These are phyloP conservation scores for Sebastiscus albofasciatus DNA, from an alignment of 2,797 vertebrate genomes.

Conservation along the genomic window DNA sequence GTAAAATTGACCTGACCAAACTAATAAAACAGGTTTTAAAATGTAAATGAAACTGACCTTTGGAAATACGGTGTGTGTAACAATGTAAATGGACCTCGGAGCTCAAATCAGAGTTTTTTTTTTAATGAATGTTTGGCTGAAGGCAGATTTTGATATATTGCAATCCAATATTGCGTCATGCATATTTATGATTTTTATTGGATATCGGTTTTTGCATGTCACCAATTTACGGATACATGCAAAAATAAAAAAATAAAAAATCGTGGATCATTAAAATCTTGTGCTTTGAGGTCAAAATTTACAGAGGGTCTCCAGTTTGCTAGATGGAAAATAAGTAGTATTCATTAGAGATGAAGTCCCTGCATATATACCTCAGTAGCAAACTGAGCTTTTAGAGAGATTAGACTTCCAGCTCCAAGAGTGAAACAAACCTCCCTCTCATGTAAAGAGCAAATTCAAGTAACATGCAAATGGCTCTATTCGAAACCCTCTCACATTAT, in stretches of 20 bases:
- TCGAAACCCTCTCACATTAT: constrained; percentile 3
- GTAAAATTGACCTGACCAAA: background rate
- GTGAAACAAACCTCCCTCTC: background rate
- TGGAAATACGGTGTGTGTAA: background rate
- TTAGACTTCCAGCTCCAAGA: background rate
- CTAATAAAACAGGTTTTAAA: background rate
- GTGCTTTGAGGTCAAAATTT: background rate
- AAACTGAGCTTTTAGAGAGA: background rate
- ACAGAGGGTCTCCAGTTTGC: background rate
- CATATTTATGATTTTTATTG: background rate
- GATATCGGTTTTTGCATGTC: background rate
- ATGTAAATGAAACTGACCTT: background rate
- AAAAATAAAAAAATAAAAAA: background rate
- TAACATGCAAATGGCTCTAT: constrained; percentile 11
- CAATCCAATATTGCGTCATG: background rate
- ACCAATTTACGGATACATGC: background rate
- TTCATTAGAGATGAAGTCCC: background rate
- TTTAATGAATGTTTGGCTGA: background rate
- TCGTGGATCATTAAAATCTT: background rate
- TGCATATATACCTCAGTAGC: accelerated
- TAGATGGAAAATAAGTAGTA: background rate
- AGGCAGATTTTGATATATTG: background rate
- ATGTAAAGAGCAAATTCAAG: background rate
- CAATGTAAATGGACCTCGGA: background rate
- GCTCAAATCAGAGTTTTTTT: background rate